Percentiles rank a stretch among this genome's conserved stretches.
Conservation (phyloP, 1,140 invertebrate genomes). For the Monochamus saltuarius region DNA sequence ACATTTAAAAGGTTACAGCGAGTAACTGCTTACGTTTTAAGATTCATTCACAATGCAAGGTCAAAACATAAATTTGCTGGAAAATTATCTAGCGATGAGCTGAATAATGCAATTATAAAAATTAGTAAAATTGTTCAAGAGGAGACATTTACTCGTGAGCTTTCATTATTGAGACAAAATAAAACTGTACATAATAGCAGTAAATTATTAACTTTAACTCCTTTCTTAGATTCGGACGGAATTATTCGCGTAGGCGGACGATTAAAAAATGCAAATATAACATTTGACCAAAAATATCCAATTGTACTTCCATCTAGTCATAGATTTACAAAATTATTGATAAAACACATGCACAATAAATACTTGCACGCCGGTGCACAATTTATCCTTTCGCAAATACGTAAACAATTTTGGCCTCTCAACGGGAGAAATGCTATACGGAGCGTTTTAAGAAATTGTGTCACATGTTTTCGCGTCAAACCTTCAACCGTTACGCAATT, state of each 20-base stretch:
- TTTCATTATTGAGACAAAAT: background rate
- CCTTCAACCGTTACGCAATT: conserved; percentile 20
- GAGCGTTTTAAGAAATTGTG: conserved; percentile 36
- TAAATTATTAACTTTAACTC: background rate
- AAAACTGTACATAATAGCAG: background rate
- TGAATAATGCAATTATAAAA: background rate
- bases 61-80: background rate
- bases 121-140: background rate
- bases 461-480: conserved; percentile 35
- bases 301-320: conserved; percentile 3
- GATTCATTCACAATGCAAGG: too few relatives aligned
- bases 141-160: background rate
- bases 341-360: conserved; percentile 4
- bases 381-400: conserved; percentile 8
- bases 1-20: too few relatives aligned
- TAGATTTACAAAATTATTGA: conserved; percentile 7
- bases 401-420: conserved; percentile 23
- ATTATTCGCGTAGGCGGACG: too few relatives aligned
- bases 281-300: conserved; percentile 6
- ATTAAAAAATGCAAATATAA: too few relatives aligned
- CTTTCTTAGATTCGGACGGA: too few relatives aligned
- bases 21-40: too few relatives aligned
- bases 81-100: background rate
- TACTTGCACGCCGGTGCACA: conserved; percentile 2
- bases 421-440: conserved; percentile 29